Evolutionary conservation across 2,888 invertebrate genomes (phyloP).

Genomic region (Scaptomyza reducta): DNA sequence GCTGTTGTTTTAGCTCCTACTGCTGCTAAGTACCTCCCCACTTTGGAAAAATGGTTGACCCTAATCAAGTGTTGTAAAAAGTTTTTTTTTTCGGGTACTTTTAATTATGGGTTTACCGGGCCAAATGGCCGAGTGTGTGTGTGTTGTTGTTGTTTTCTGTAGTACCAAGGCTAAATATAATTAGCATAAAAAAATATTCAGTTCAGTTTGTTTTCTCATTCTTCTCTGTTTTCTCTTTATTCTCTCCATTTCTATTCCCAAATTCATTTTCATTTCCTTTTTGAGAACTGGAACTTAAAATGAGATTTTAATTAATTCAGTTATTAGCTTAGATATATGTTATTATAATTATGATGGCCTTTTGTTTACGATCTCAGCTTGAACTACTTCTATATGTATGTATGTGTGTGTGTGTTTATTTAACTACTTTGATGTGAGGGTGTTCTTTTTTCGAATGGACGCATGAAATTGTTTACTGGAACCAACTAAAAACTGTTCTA

Average conservation of each 20-base stretch:
- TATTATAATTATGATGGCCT: conserved; percentile 60
- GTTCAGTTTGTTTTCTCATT: conserved; percentile 10
- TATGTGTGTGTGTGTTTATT: background rate
- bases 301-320: conserved; percentile 79
- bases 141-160: background rate
- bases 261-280: conserved; percentile 35
- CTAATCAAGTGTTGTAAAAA: conserved; percentile 77
- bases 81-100: conserved; percentile 62
- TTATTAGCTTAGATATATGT: conserved; percentile 77
- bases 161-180: conserved; percentile 60
- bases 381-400: conserved; percentile 4
- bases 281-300: conserved; percentile 50
- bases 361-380: conserved; percentile 23
- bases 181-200: conserved; percentile 40
- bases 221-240: conserved; percentile 2
- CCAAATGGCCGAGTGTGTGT: conserved; percentile 21
- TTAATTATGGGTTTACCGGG: conserved; percentile 60
- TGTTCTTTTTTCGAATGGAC: conserved; percentile 1
- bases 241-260: conserved; percentile 13
- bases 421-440: conserved; percentile 1
- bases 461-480: conserved; percentile 40
- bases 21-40: conserved; percentile 3
- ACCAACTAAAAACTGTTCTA: conserved; percentile 7
- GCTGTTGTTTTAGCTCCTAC: conserved; percentile 24
- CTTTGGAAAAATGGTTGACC: conserved; percentile 48